These are phyloP conservation scores for Lordiphosa stackelbergi DNA, from an alignment of 1,140 invertebrate species.

Conservation along the genomic window DNA sequence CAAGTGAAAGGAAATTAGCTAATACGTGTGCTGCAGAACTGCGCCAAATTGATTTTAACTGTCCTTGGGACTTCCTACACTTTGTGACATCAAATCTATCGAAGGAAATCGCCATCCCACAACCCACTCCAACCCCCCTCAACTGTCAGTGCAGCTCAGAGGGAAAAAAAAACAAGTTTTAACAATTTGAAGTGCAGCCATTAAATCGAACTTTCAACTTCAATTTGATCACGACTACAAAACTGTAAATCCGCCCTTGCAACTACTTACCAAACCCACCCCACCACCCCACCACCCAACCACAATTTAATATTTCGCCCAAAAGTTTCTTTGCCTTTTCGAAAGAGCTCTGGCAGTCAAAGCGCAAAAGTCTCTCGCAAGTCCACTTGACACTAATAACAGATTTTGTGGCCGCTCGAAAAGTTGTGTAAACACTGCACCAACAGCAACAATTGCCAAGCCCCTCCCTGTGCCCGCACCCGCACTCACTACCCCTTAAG, in stretches of 20 bases:
- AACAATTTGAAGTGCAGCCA: conserved; percentile 35
- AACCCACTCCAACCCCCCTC: no score
- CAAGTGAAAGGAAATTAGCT: no score
- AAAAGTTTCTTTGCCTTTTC: conserved; percentile 37
- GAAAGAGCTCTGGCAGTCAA: conserved; percentile 9
- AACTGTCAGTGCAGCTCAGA: not conserved
- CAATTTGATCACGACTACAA: conserved; percentile 33
- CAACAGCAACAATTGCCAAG: conserved; percentile 15
- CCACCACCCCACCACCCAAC: conserved; percentile 9
- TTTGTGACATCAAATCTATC: no score
- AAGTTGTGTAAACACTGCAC: conserved; percentile 64
- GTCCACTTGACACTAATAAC: conserved; percentile 72
- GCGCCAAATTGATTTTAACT: not conserved
- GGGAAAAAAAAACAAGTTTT: not conserved
- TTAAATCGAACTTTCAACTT: conserved; percentile 49
- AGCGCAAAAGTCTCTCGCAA: conserved; percentile 55
- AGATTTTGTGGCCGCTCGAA: conserved; percentile 65
- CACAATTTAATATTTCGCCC: conserved; percentile 59
- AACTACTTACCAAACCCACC: conserved; percentile 3
- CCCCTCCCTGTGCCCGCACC: not conserved
- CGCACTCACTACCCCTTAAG: conserved; percentile 1
- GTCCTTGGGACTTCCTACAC: no score
- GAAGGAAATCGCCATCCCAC: no score
- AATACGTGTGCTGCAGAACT: no score
- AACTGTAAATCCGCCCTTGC: not conserved